These are phyloP conservation scores for Eupithecia pulchellata DNA, from an alignment of 2,888 invertebrate genomes.

Conservation along the genomic window DNA sequence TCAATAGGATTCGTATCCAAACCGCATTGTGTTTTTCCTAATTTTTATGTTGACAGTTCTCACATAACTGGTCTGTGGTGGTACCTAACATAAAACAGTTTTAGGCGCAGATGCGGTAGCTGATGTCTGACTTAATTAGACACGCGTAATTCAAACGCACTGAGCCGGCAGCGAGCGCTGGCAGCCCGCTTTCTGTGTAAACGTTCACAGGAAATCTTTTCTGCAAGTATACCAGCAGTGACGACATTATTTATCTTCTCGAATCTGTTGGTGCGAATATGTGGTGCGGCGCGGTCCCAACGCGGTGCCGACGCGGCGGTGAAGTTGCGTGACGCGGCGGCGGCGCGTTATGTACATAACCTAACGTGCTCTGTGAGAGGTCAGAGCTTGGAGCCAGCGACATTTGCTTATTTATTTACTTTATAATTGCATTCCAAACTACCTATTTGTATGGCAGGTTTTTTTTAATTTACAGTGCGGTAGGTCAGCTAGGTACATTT, in stretches of 20 bases:
- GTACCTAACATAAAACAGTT: no score
- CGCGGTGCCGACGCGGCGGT: no score
- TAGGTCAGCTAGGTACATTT: background rate
- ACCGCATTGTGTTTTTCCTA: no score
- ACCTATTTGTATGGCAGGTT: background rate
- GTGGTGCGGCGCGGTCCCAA: no score
- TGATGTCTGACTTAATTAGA: background rate
- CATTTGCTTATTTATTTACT: background rate
- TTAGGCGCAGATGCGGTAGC: background rate
- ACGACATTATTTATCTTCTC: constrained; percentile 65
- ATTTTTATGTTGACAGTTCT: no score
- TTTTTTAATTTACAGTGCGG: background rate
- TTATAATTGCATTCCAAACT: background rate
- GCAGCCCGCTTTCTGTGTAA: constrained; percentile 16
- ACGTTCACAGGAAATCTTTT: constrained; percentile 70
- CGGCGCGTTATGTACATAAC: background rate
- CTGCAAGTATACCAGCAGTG: constrained; percentile 70
- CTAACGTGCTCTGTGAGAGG: background rate
- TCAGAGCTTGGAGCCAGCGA: background rate
- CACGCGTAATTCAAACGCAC: background rate
- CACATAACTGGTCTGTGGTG: no score
- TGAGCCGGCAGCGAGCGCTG: background rate
- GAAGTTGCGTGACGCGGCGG: no score
- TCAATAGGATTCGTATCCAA: no score
- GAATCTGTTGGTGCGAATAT: constrained; percentile 40